Evolutionary conservation across 1,140 invertebrate species (phyloP).

Genomic region (Heliconius himera): DNA sequence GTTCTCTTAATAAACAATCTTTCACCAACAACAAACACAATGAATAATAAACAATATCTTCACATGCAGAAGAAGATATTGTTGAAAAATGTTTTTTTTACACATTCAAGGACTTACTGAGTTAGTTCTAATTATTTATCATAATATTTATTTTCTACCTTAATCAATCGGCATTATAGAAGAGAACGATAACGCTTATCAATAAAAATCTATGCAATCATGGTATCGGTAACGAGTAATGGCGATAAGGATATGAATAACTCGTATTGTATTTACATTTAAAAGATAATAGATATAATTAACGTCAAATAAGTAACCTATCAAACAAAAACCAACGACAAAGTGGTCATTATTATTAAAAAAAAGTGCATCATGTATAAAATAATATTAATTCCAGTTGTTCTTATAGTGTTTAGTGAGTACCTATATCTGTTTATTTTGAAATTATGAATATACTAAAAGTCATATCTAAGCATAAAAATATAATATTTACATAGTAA

Average conservation of each 20-base stretch:
- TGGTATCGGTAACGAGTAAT: constrained; percentile 34
- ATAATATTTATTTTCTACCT: neutral
- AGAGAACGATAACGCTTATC: constrained; percentile 40
- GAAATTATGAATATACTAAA: too few species aligned
- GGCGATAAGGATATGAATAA: constrained; percentile 38
- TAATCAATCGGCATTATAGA: constrained; percentile 22
- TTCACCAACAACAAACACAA: too few species aligned
- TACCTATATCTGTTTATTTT: neutral
- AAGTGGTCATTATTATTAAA: neutral
- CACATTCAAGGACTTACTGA: neutral
- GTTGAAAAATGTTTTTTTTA: too few species aligned
- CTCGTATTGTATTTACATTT: constrained; percentile 27
- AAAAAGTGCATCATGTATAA: neutral
- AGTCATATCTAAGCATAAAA: too few species aligned
- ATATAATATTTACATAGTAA: too few species aligned
- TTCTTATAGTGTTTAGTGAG: neutral
- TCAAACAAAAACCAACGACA: neutral
- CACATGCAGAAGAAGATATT: too few species aligned
- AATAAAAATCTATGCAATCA: constrained; percentile 50
- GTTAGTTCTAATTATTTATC: neutral
- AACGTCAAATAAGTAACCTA: constrained; percentile 20
- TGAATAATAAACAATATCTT: too few species aligned
- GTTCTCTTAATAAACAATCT: too few species aligned
- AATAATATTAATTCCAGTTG: neutral
- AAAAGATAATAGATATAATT: constrained; percentile 17